A percentile compares a stretch with the other conserved stretches of the same genome.
phyloP scores from a whole-genome alignment of 2,797 vertebrate genomes.

The Podarcis siculus region DNA sequence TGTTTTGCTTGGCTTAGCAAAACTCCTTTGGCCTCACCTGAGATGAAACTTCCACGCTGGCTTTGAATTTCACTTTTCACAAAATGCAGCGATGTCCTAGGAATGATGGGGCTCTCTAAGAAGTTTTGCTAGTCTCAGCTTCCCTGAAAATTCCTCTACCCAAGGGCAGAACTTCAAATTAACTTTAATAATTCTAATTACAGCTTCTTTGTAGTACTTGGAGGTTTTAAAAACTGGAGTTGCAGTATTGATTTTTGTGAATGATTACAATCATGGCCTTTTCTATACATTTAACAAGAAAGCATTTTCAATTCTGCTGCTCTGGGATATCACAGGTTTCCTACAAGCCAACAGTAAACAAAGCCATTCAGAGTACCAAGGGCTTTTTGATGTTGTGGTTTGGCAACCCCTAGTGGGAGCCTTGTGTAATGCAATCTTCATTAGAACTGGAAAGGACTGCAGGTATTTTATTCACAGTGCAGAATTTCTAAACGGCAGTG shows the following conservation, averaged over 20 bases:
- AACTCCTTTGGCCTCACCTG: neutral
- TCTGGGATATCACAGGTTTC: neutral
- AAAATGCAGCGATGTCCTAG: neutral
- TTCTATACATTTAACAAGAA: neutral
- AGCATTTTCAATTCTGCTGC: neutral
- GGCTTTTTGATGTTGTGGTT: slow-evolving; percentile 37
- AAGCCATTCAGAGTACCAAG: neutral
- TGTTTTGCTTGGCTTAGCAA: neutral
- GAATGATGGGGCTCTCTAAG: neutral
- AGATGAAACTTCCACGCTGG: neutral
- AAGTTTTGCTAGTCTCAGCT: neutral
- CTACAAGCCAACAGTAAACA: neutral
- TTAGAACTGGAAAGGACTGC: neutral
- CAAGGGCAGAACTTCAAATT: neutral
- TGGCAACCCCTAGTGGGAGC: slow-evolving; percentile 67
- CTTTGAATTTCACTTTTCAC: neutral
- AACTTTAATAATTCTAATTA: neutral
- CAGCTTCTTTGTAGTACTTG: rapidly evolving
- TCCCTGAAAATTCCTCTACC: neutral
- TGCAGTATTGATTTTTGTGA: neutral
- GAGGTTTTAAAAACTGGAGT: neutral
- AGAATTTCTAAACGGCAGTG: too few relatives aligned
- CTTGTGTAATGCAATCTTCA: neutral
- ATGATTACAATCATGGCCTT: neutral
- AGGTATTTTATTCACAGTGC: neutral